These are phyloP conservation scores for Frankliniella intonsa DNA, from an alignment of 2,888 invertebrate genomes.

Conservation along the genomic window DNA sequence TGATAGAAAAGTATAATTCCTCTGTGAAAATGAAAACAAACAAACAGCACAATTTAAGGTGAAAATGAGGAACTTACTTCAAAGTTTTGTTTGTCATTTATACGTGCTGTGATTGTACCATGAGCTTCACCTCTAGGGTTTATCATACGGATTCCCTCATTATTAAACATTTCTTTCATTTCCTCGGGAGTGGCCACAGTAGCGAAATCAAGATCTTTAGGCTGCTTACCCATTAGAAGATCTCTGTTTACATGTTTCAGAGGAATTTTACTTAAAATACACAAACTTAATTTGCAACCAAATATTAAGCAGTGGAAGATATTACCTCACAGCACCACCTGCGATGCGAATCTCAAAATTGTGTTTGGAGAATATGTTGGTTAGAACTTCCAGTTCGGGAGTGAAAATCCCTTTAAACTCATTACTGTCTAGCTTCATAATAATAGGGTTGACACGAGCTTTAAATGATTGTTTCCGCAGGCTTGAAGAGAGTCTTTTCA, in stretches of 20 bases:
- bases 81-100: slow-evolving; percentile 91
- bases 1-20: slow-evolving; percentile 37
- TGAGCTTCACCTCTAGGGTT: slow-evolving; percentile 89
- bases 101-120: slow-evolving; percentile 92
- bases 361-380: slow-evolving; percentile 66
- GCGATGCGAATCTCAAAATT: slow-evolving; percentile 83
- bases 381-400: slow-evolving; percentile 67
- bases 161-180: slow-evolving; percentile 90
- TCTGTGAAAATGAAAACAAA: not conserved
- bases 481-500: no score
- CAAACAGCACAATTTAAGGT: not conserved
- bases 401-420: slow-evolving; percentile 77
- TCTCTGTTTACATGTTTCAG: slow-evolving; percentile 53
- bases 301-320: not conserved
- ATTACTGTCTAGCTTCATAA: slow-evolving; percentile 64
- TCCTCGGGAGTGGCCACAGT: slow-evolving; percentile 92
- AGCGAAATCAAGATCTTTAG: slow-evolving; percentile 95
- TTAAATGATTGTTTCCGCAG: slow-evolving; percentile 6
- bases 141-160: slow-evolving; percentile 82
- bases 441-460: slow-evolving; percentile 60
- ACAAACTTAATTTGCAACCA: not conserved
- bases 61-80: slow-evolving; percentile 54
- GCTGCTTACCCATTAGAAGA: slow-evolving; percentile 68
- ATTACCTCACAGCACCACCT: slow-evolving; percentile 88
- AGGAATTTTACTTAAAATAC: not conserved